A percentile compares a stretch with the other conserved stretches of the same genome.
phyloP scores from a whole-genome alignment of 1,140 invertebrate species.

The Battus philenor region DNA sequence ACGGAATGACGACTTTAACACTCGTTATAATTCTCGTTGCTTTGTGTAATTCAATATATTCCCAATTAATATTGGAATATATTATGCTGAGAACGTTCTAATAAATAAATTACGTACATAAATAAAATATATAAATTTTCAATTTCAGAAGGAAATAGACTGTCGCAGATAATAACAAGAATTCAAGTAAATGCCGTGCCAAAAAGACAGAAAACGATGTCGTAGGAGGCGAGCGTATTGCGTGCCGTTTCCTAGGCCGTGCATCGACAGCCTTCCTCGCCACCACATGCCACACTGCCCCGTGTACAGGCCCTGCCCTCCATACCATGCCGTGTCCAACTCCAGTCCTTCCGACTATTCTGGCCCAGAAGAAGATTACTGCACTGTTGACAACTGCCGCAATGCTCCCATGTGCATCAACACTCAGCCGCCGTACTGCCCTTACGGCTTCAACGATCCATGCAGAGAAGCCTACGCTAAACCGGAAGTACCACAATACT shows the following conservation, averaged over 20 bases:
- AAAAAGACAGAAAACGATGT: constrained; percentile 6
- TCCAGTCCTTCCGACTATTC: constrained; percentile 15
- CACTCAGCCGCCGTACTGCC: constrained; percentile 12
- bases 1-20: no score
- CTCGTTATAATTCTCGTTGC: no score
- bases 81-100: no score
- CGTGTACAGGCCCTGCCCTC: background rate
- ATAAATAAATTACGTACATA: no score
- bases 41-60: no score
- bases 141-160: no score
- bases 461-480: no score
- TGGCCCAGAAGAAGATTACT: constrained; percentile 18
- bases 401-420: constrained; percentile 15
- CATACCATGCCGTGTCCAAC: background rate
- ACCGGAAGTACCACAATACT: no score
- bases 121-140: no score
- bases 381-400: constrained; percentile 9
- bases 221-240: constrained; percentile 1
- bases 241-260: constrained; percentile 2
- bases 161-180: no score
- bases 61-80: no score
- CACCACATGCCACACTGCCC: constrained; percentile 5
- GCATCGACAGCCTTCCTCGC: constrained; percentile 14
- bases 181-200: constrained; percentile 1
- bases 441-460: background rate